Conservation (phyloP, 2,888 invertebrate species). For the Agrotis segetum region DNA sequence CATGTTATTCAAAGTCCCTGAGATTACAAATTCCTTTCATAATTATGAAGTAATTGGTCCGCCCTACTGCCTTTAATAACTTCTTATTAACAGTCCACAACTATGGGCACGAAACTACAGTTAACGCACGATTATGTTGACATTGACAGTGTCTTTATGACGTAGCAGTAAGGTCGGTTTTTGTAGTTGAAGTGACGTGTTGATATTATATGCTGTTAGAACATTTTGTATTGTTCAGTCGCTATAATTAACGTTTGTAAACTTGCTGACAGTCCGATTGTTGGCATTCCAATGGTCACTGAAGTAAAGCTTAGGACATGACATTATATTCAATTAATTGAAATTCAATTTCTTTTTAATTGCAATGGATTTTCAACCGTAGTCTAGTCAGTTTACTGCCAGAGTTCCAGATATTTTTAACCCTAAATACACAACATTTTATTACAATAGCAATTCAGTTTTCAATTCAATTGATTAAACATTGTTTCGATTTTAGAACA, state of each 20-base stretch:
- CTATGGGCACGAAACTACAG: slow-evolving; percentile 39
- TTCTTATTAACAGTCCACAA: slow-evolving; percentile 42
- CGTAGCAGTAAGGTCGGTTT: not conserved
- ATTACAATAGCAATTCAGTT: slow-evolving; percentile 16
- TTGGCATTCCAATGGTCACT: slow-evolving; percentile 44
- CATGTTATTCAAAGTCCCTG: slow-evolving; percentile 24
- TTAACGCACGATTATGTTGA: not conserved
- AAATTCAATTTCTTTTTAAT: not conserved
- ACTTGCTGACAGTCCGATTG: slow-evolving; percentile 28
- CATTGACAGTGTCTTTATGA: not conserved
- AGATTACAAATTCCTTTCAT: slow-evolving; percentile 47
- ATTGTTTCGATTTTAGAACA: slow-evolving; percentile 1
- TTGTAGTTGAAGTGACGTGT: not conserved
- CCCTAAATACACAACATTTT: not conserved
- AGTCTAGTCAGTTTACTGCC: not conserved
- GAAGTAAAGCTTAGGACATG: slow-evolving; percentile 2
- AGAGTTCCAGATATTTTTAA: too few species aligned
- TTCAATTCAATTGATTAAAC: slow-evolving; percentile 15
- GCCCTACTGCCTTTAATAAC: slow-evolving; percentile 58
- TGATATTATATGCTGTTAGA: slow-evolving; percentile 29
- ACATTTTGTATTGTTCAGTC: slow-evolving; percentile 52
- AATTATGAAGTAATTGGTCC: slow-evolving; percentile 52
- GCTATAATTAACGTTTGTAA: slow-evolving; percentile 49
- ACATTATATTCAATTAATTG: slow-evolving; percentile 1
- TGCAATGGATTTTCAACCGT: not conserved